Conservation (phyloP, 1,140 invertebrate species). For the Asobara japonica region DNA sequence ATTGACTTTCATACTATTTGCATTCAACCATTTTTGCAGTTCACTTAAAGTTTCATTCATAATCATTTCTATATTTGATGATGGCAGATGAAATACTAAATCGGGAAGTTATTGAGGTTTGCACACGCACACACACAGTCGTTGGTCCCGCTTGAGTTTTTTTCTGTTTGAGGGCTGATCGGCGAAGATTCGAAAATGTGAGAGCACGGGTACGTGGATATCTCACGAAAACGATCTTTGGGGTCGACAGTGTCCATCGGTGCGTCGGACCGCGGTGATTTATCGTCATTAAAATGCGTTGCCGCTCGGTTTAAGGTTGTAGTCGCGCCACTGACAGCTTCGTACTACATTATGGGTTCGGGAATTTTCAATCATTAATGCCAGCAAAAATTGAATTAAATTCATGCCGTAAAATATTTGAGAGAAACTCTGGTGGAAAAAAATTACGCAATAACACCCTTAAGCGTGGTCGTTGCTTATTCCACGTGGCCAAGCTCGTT, state of each 20-base stretch:
- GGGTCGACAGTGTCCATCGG: constrained; percentile 42
- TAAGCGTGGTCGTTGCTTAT: constrained; percentile 30
- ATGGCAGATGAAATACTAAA: neutral
- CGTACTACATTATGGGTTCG: too few relatives aligned
- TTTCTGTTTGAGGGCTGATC: neutral
- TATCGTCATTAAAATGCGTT: constrained; percentile 59
- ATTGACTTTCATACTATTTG: too few relatives aligned
- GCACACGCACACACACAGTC: neutral
- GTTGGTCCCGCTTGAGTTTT: too few relatives aligned
- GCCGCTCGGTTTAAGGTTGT: too few relatives aligned
- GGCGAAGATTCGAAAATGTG: constrained; percentile 48
- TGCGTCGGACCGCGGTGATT: constrained; percentile 57
- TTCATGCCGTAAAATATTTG: too few relatives aligned
- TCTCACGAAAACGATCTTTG: constrained; percentile 51
- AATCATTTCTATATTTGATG: too few relatives aligned
- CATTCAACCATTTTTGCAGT: too few relatives aligned
- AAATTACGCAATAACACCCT: constrained; percentile 6
- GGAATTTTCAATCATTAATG: too few relatives aligned
- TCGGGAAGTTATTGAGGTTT: neutral
- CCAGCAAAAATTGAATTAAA: too few relatives aligned
- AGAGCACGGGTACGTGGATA: constrained; percentile 48
- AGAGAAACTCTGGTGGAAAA: neutral
- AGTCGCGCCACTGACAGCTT: too few relatives aligned
- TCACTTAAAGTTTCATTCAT: too few relatives aligned
- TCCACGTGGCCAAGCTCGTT: constrained; percentile 15